Conservation (phyloP, 2,888 invertebrate species). For the Xestoiulus laeticollis region DNA sequence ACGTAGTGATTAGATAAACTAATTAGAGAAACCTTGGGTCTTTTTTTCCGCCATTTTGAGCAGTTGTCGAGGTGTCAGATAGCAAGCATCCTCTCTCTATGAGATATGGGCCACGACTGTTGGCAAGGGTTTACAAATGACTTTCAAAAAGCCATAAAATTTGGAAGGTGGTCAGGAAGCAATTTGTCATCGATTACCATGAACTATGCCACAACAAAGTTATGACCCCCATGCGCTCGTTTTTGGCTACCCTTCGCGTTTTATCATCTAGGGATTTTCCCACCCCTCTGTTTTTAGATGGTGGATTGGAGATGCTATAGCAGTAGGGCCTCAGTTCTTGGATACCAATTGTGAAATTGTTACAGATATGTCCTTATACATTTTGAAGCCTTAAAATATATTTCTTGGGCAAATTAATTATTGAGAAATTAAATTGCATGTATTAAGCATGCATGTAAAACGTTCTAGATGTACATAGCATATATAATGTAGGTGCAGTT, state of each 20-base stretch:
- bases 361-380: not conserved
- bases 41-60: not conserved
- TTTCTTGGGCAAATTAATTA: no score
- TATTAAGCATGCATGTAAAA: no score
- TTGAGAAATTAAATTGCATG: no score
- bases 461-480: no score
- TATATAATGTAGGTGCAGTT: no score
- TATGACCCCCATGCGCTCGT: not conserved
- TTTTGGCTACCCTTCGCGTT: not conserved
- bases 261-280: conserved; percentile 1
- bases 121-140: conserved; percentile 8
- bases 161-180: conserved; percentile 48
- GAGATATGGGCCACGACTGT: conserved; percentile 42
- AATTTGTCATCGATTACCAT: conserved; percentile 46
- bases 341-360: not conserved
- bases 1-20: not conserved
- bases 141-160: conserved; percentile 34
- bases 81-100: not conserved
- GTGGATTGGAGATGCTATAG: not conserved
- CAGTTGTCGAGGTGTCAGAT: conserved; percentile 4
- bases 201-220: conserved; percentile 26
- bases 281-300: not conserved
- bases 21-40: not conserved
- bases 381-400: not conserved
- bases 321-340: not conserved